These are phyloP conservation scores for Actinia tenebrosa DNA, from an alignment of 64 coral and sea anemone genomes.

Conservation along the genomic window DNA sequence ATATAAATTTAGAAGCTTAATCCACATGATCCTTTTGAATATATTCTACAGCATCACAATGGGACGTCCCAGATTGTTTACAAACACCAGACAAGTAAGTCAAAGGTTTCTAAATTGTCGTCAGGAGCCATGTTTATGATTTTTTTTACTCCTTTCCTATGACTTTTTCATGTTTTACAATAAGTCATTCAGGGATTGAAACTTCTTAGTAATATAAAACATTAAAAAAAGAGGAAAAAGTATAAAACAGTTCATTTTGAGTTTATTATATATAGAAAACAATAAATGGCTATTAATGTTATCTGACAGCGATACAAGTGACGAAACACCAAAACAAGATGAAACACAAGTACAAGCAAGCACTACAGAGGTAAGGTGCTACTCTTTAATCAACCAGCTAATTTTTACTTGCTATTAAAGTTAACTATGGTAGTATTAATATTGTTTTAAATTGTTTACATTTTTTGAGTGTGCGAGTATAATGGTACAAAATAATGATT, in stretches of 20 bases:
- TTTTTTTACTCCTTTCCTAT: no score
- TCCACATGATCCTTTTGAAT: background rate
- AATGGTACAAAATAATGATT: no score
- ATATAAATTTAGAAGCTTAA: no score
- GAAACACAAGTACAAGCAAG: background rate
- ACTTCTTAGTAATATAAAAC: background rate
- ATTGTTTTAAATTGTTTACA: no score
- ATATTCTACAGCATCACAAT: conserved; percentile 46
- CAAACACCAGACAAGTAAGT: background rate
- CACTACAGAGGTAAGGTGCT: background rate
- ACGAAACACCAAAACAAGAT: background rate
- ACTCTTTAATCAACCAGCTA: no score
- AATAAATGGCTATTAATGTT: background rate
- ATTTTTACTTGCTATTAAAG: no score
- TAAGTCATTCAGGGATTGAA: no score
- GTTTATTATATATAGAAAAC: background rate
- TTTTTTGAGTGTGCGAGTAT: no score
- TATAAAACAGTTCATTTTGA: background rate
- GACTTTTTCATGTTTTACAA: no score
- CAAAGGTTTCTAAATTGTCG: background rate
- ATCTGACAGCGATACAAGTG: background rate
- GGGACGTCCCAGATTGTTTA: conserved; percentile 68
- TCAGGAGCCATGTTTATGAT: background rate
- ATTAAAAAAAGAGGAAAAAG: background rate
- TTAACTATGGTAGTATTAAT: no score